phyloP scores from a whole-genome alignment of 2,797 vertebrate species.

The Florisuga fusca region DNA sequence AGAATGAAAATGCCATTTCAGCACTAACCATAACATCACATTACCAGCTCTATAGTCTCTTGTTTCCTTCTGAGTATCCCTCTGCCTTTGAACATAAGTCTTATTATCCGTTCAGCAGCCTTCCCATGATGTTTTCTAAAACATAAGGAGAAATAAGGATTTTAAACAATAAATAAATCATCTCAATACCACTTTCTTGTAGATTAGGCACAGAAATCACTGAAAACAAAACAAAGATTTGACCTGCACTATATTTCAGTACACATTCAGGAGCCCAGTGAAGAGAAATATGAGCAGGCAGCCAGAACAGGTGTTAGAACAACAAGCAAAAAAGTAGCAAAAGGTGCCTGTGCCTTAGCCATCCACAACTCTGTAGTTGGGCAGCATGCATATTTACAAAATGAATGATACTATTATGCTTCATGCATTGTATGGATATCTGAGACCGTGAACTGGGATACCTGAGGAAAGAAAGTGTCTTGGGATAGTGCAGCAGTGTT shows the following conservation, averaged over 20 bases:
- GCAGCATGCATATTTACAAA: not conserved
- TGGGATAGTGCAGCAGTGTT: too few species aligned
- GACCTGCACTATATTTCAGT: not conserved
- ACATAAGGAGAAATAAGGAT: not conserved
- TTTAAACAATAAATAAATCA: conserved; percentile 24
- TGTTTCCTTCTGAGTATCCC: not conserved
- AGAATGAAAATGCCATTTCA: conserved; percentile 16
- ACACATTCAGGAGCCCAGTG: not conserved
- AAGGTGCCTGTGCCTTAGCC: not conserved
- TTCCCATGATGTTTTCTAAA: not conserved
- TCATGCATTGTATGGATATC: not conserved
- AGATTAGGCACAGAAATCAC: not conserved
- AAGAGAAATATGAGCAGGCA: not conserved
- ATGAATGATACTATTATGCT: not conserved
- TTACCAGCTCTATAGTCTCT: not conserved
- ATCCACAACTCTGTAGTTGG: not conserved
- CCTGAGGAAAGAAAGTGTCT: not conserved
- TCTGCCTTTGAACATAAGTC: not conserved
- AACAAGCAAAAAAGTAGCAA: not conserved
- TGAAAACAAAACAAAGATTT: not conserved
- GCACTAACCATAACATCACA: not conserved
- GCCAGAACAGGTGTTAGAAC: not conserved
- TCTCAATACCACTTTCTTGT: not conserved
- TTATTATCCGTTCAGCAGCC: conserved; percentile 11
- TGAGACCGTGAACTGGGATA: not conserved